Evolutionary conservation across 2,888 invertebrate genomes (phyloP).

Genomic region (Acanthosepion esculentum): DNA sequence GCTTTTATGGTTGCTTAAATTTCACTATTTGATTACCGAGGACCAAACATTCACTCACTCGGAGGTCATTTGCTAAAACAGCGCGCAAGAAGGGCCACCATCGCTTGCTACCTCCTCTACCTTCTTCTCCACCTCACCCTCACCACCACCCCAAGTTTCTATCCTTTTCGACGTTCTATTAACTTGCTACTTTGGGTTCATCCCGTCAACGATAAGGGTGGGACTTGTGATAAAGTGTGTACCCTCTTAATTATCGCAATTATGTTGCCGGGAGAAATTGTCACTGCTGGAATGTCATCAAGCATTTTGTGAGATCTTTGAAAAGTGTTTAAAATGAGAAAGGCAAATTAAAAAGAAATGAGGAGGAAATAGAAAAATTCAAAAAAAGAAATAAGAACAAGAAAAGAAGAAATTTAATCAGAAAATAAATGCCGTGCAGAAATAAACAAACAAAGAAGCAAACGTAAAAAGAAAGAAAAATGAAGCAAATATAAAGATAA

Average conservation of each 20-base stretch:
- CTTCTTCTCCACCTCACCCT: not conserved
- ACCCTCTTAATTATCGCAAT: not conserved
- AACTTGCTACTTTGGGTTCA: not conserved
- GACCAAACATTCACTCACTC: not conserved
- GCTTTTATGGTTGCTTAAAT: not conserved
- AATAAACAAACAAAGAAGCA: too few relatives aligned
- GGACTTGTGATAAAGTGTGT: not conserved
- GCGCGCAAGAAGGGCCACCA: not conserved
- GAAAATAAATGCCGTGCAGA: too few relatives aligned
- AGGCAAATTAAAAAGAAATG: too few relatives aligned
- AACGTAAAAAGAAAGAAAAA: too few relatives aligned
- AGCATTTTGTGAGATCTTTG: too few relatives aligned
- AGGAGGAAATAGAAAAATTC: too few relatives aligned
- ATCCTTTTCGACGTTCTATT: not conserved
- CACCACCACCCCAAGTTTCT: rapidly evolving
- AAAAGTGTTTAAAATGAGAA: too few relatives aligned
- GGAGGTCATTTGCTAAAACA: not conserved
- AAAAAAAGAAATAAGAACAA: too few relatives aligned
- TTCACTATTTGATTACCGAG: not conserved
- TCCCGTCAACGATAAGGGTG: not conserved
- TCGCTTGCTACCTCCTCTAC: not conserved
- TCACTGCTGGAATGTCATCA: not conserved
- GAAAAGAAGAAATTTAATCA: too few relatives aligned
- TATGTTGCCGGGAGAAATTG: not conserved
- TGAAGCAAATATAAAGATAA: too few relatives aligned